Percentiles rank a stretch among this genome's conserved stretches.
phyloP scores from a whole-genome alignment of 1,140 invertebrate species.

The Diorhabda sublineata region DNA sequence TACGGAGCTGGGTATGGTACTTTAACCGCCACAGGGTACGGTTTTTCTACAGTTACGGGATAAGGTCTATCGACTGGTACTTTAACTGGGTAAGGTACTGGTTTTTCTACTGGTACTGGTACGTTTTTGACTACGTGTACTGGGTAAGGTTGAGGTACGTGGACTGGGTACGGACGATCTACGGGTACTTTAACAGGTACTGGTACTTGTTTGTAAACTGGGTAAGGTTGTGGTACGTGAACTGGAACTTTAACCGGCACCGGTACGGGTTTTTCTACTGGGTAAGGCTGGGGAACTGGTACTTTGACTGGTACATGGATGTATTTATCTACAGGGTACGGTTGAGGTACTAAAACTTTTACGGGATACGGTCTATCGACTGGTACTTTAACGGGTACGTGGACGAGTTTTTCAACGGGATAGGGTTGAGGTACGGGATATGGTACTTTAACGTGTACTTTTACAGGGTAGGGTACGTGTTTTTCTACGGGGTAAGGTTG shows the following conservation, averaged over 20 bases:
- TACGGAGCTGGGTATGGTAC: slow-evolving; percentile 23
- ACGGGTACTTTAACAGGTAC: slow-evolving; percentile 55
- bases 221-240: slow-evolving; percentile 29
- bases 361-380: slow-evolving; percentile 28
- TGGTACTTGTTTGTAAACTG: slow-evolving; percentile 30
- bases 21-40: slow-evolving; percentile 51
- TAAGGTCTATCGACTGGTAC: slow-evolving; percentile 28
- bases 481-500: slow-evolving; percentile 59
- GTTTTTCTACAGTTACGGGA: slow-evolving; percentile 25
- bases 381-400: slow-evolving; percentile 54
- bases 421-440: slow-evolving; percentile 54
- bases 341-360: slow-evolving; percentile 59
- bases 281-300: slow-evolving; percentile 30
- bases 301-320: slow-evolving; percentile 28
- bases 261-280: slow-evolving; percentile 30
- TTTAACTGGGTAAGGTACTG: slow-evolving; percentile 51
- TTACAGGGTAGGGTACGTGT: slow-evolving; percentile 53
- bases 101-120: slow-evolving; percentile 63
- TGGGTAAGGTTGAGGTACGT: slow-evolving; percentile 54
- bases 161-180: slow-evolving; percentile 56
- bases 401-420: slow-evolving; percentile 61
- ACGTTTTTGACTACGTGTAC: slow-evolving; percentile 29
- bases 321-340: slow-evolving; percentile 50
- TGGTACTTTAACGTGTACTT: slow-evolving; percentile 57
- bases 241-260: slow-evolving; percentile 27